Evolutionary conservation across 2,888 invertebrate genomes (phyloP).

Genomic region (Helobdella robusta): DNA sequence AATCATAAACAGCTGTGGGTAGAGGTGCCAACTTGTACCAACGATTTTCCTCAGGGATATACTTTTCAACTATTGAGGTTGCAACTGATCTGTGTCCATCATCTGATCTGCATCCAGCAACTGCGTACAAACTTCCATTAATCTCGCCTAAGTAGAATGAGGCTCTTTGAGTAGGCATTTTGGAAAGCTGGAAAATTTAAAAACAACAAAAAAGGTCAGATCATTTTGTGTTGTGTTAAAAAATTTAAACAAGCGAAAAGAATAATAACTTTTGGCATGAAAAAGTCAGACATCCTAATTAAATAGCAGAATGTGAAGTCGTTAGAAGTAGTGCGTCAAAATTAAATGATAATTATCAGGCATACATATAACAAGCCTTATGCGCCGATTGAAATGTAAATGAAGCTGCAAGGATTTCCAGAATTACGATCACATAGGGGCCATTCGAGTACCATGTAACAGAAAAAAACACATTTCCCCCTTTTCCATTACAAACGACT

Average conservation of each 20-base stretch:
- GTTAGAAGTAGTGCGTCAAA: conserved; percentile 20
- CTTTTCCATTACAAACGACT: too few species aligned
- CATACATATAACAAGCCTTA: too few species aligned
- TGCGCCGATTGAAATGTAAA: too few species aligned
- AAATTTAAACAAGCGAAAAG: too few species aligned
- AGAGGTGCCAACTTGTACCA: conserved; percentile 39
- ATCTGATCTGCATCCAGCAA: conserved; percentile 39
- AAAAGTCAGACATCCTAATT: conserved; percentile 26
- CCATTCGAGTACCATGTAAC: too few species aligned
- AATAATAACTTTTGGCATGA: too few species aligned
- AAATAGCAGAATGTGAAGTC: background rate
- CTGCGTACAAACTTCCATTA: conserved; percentile 40
- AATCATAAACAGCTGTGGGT: conserved; percentile 38
- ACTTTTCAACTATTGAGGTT: conserved; percentile 40
- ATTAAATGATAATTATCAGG: too few species aligned
- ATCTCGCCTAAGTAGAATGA: conserved; percentile 40
- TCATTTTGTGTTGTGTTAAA: too few species aligned
- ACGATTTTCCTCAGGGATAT: conserved; percentile 36
- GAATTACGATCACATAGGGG: too few species aligned
- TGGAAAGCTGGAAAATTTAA: conserved; percentile 33
- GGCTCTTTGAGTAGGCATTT: conserved; percentile 41
- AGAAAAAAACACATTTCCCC: too few species aligned
- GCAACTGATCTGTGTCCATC: conserved; percentile 36
- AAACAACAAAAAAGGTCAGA: too few species aligned
- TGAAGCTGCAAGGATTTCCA: too few species aligned